Base-by-base conservation (phyloP, 2,113 vertebrate species). In the Cyprichromis sp. region DNA sequence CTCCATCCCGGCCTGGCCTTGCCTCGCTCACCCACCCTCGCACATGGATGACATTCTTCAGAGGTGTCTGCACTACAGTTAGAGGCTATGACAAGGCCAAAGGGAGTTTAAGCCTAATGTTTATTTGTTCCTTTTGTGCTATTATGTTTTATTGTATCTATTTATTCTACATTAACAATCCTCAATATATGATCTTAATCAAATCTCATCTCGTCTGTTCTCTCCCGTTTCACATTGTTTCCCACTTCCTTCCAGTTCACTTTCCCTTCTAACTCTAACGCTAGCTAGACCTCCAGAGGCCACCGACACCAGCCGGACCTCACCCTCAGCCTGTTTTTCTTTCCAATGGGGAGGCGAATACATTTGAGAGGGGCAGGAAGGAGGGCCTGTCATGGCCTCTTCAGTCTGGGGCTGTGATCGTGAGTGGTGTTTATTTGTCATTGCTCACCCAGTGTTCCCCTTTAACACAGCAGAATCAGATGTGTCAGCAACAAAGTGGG, bases 401-500 rank as follows among this genome's bases (percentile, higher is more conserved):
- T 88, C 42, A 52, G 82, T 91, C 87, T 89, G 85, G 83, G 42
- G 82, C 90, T 82, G 84, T 76, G 85, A 91, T 85, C 79, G 81
- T 71, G 91, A 92, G 85, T 89, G 82, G 59, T 94, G 94, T 94
- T 95, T 96, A 93, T 96, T 95, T 95, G 90, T 92, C 86, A 93
- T n/a, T 42, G 78, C 81, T 91, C 88, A 71, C 66, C 73, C 85
- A 17, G 53, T 92, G 82, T 87, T 83, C 91, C 87, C 87, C 50
- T 88, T 90, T 59, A 86, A 83, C 81, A 47, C 84, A 79, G 81
- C 68, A 13, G 86, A 92, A 93, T 83, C 80, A 92, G 85, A 93
- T 82, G 82, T 79, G 86, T 92, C 83, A 79, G 80, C n/a, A 53
- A 86, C 90, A 78, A 88, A 83, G 80, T 40, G 83, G 81, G 63